Conservation (phyloP, 2,797 vertebrate species). For the Gymnodraco acuticeps region DNA sequence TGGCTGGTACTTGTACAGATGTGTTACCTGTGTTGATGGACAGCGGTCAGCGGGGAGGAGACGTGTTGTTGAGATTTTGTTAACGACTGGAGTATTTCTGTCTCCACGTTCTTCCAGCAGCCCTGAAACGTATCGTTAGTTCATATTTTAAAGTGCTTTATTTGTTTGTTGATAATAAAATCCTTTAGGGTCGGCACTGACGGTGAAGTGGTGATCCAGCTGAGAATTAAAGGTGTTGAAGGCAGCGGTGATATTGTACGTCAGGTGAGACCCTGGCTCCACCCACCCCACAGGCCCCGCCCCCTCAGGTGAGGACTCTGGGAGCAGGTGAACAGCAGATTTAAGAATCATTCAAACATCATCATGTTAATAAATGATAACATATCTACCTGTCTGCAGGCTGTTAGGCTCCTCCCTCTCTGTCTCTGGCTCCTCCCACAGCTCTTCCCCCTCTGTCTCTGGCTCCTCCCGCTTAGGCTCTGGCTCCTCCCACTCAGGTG, state of each 20-base stretch:
- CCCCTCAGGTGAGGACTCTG: slow-evolving; percentile 6
- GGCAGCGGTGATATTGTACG: slow-evolving; percentile 49
- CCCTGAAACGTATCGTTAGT: slow-evolving; percentile 10
- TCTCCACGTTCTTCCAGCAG: slow-evolving; percentile 78
- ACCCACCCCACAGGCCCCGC: not conserved
- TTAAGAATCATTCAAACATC: not conserved
- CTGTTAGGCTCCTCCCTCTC: too few relatives aligned
- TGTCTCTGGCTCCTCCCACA: too few relatives aligned
- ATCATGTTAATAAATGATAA: too few relatives aligned
- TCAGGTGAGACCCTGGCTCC: not conserved
- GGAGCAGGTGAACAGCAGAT: slow-evolving; percentile 9
- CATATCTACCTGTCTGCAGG: not conserved
- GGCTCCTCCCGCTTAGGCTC: too few relatives aligned
- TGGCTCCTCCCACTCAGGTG: too few relatives aligned
- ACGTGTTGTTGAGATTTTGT: slow-evolving; percentile 82
- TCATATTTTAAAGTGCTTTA: too few relatives aligned
- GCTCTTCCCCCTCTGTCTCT: too few relatives aligned
- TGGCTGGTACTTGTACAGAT: not conserved
- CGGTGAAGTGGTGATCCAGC: slow-evolving; percentile 84
- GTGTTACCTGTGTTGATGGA: slow-evolving; percentile 85
- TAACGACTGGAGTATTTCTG: slow-evolving; percentile 70
- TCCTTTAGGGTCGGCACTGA: slow-evolving; percentile 59
- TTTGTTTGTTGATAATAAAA: not conserved
- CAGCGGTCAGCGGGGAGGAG: slow-evolving; percentile 81
- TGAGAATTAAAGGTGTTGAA: slow-evolving; percentile 85